Conservation (phyloP, 2,113 vertebrate genomes). For the Sceloporus tristichus region DNA sequence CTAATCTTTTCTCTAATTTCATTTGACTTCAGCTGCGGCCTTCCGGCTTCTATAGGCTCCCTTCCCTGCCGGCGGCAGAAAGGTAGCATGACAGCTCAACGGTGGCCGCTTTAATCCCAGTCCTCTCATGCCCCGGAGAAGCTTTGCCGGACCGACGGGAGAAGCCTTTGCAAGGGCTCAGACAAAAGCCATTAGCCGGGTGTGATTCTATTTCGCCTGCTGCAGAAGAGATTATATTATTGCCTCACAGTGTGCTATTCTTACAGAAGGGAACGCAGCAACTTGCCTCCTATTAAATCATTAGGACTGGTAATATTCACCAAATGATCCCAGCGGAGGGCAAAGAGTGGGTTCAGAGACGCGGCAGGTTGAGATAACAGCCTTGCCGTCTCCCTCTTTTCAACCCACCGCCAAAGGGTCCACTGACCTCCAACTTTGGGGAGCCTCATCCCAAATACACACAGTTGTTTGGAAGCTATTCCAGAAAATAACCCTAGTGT, state of each 20-base stretch:
- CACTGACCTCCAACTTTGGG: background rate
- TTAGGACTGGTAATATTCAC: accelerated
- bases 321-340: accelerated
- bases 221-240: accelerated
- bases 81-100: slow-evolving; percentile 17
- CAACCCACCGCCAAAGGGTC: too few relatives aligned
- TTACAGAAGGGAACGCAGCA: background rate
- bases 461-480: too few relatives aligned
- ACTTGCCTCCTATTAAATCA: background rate
- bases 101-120: background rate
- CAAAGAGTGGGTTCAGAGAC: accelerated
- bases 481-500: accelerated
- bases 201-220: background rate
- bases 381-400: background rate
- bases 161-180: background rate
- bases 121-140: background rate
- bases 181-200: background rate
- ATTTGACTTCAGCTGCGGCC: slow-evolving; percentile 31
- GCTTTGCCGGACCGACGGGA: background rate
- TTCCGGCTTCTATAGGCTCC: slow-evolving; percentile 13
- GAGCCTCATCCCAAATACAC: background rate
- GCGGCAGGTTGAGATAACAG: background rate
- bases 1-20: slow-evolving; percentile 21
- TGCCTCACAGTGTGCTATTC: accelerated
- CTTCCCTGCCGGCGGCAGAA: slow-evolving; percentile 29